Evolutionary conservation across 2,113 vertebrate species (phyloP).

Genomic region (Origma solitaria): DNA sequence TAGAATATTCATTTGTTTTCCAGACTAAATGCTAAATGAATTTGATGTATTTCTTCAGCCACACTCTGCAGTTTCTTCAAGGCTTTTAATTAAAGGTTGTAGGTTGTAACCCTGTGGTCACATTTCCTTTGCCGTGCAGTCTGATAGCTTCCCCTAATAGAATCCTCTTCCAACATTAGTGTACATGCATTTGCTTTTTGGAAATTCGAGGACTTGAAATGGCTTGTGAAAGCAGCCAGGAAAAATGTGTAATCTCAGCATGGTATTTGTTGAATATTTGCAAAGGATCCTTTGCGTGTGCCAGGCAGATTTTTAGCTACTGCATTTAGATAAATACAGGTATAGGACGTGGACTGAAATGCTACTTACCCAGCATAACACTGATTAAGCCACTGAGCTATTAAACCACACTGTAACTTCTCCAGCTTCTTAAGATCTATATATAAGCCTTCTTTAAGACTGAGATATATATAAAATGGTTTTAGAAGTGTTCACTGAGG

Average conservation of each 20-base stretch:
- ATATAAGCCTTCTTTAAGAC: conserved; percentile 3
- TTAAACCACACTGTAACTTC: neutral
- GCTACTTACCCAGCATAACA: neutral
- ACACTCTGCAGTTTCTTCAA: neutral
- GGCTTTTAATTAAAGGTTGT: neutral
- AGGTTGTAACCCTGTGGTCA: neutral
- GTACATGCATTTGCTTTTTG: neutral
- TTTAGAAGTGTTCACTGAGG: neutral
- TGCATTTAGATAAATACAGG: neutral
- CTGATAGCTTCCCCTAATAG: neutral
- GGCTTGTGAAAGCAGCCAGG: neutral
- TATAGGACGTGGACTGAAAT: neutral
- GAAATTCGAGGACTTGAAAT: neutral
- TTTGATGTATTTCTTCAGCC: neutral
- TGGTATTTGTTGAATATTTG: neutral
- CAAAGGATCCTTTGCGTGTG: neutral
- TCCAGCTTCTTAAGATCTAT: neutral
- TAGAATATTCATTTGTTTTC: neutral
- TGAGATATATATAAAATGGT: neutral
- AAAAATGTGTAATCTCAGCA: neutral
- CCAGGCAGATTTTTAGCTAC: neutral
- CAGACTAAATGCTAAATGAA: neutral
- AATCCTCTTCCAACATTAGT: neutral
- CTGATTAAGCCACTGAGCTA: neutral
- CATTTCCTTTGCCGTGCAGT: neutral